Evolutionary conservation across 2,113 vertebrate genomes (phyloP).

Genomic region (Anthoscopus minutus): DNA sequence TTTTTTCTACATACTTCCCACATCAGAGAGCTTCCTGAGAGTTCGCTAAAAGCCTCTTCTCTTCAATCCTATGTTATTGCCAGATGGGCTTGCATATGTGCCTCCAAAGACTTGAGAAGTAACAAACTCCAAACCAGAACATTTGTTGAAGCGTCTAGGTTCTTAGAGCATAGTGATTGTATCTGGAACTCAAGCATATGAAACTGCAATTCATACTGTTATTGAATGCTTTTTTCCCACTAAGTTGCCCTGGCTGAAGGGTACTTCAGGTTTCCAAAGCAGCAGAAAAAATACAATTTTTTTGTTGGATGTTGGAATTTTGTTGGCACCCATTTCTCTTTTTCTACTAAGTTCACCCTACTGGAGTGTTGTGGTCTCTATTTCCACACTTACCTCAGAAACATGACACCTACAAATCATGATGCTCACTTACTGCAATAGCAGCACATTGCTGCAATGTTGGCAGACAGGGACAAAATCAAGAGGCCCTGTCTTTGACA

Average conservation of each 20-base stretch:
- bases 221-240: not conserved
- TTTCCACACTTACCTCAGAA: not conserved
- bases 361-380: not conserved
- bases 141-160: not conserved
- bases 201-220: not conserved
- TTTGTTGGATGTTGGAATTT: not conserved
- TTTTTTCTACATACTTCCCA: not conserved
- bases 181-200: not conserved
- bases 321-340: not conserved
- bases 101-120: not conserved
- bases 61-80: not conserved
- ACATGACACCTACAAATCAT: rapidly evolving
- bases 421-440: not conserved
- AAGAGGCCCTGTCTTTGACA: not conserved
- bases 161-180: not conserved
- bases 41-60: not conserved
- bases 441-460: rapidly evolving
- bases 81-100: rapidly evolving
- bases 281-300: not conserved
- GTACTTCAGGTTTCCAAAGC: not conserved
- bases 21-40: not conserved
- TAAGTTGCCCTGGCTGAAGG: not conserved
- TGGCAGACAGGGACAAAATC: not conserved
- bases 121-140: not conserved
- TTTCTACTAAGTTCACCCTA: not conserved